Evolutionary conservation across 1,140 invertebrate genomes (phyloP), one percentile per base, ranked within the genome.

Genomic region (Melanaphis sacchari): DNA sequence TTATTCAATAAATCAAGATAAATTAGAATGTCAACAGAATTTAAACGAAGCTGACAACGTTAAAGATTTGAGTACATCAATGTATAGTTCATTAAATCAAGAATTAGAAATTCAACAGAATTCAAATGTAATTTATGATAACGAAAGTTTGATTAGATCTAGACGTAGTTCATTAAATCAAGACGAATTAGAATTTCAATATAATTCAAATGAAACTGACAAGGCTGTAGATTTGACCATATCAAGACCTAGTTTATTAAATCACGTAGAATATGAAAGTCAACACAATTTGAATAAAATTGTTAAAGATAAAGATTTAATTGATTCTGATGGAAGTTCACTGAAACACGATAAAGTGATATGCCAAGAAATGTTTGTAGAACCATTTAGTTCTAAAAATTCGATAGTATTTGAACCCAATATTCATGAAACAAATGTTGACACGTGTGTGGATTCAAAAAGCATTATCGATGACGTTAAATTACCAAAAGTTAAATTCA

Each of bases 401-500:
- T 54, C 36, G 26, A 9, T 0, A 11, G 31, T 54, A 52, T 38
- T 9, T 26, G 24, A 52, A 49, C n/a, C 36, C 31, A 38, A 89
- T 38, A 36, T 36, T 54, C 7, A 18, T 59, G 6, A 90, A 90
- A 40, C 31, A 15, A 59, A 90, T 31, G 5, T 11, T 18, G 49
- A 59, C 59, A 18, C 59, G 1, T 54, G 5, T 41, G 8, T 24
- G 0, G 46, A 41, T 40, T 41, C 49, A 0, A 41, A 41, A 66
- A 59, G 8, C 21, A 54, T 41, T 41, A 26, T 3, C 0, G 36
- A 40, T 2, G 36, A 66, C 21, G 41, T 31, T 54, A 49, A 85
- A 93, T 84, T 52, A 49, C 46, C 81, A 41, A 81, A 26, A 52
- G 81, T 93, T n/a, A 93, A 93, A 41, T 93, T 93, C 40, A 40